Conservation (phyloP, 2,888 invertebrate genomes). For the Lasioglossum vierecki region DNA sequence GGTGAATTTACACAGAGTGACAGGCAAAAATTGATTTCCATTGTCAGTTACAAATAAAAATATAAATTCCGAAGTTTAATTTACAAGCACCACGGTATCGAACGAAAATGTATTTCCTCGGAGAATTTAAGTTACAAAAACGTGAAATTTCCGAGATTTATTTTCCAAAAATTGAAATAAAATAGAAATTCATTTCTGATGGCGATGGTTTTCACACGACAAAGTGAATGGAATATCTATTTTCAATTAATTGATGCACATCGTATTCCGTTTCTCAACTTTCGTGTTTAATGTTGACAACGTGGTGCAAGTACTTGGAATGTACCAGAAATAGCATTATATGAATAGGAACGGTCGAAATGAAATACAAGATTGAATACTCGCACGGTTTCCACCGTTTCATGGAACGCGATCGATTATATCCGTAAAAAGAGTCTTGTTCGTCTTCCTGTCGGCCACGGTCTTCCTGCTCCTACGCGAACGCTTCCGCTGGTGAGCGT, state of each 20-base stretch:
- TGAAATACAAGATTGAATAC: not conserved
- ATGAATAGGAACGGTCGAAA: not conserved
- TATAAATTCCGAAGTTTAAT: not conserved
- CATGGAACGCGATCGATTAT: constrained; percentile 22
- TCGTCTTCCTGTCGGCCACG: constrained; percentile 44
- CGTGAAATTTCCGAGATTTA: not conserved
- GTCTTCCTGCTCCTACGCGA: constrained; percentile 50
- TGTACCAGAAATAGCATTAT: not conserved
- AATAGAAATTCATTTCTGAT: not conserved
- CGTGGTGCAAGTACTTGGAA: too few species aligned
- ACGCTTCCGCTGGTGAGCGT: constrained; percentile 38
- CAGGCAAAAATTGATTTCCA: not conserved
- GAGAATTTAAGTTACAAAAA: not conserved
- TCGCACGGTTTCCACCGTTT: constrained; percentile 1
- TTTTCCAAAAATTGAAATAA: not conserved
- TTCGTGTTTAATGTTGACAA: not conserved
- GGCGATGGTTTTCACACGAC: not conserved
- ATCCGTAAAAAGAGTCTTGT: constrained; percentile 53
- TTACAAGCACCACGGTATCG: not conserved
- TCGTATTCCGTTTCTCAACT: not conserved
- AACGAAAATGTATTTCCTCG: not conserved
- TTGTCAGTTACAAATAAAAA: not conserved
- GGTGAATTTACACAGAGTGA: not conserved
- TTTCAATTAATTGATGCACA: not conserved
- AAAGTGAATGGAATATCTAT: not conserved